These are phyloP conservation scores for Trachymyrmex septentrionalis DNA, from an alignment of 1,140 invertebrate species.

Conservation along the genomic window DNA sequence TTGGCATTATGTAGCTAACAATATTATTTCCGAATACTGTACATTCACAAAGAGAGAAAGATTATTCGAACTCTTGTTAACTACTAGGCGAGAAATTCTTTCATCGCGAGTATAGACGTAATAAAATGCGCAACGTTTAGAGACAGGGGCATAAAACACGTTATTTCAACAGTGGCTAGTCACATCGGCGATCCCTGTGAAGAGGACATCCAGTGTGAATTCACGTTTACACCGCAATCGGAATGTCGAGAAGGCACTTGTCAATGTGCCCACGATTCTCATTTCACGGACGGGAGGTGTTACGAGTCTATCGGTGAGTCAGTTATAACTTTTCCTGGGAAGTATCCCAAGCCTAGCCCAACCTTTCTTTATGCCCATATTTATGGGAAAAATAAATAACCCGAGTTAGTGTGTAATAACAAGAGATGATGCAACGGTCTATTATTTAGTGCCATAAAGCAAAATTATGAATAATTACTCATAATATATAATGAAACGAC, in stretches of 20 bases:
- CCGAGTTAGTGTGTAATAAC: slow-evolving; percentile 5
- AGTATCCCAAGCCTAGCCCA: background rate
- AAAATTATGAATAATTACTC: background rate
- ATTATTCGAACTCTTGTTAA: background rate
- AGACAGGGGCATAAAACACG: background rate
- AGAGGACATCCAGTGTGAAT: slow-evolving; percentile 78
- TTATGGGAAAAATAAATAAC: slow-evolving; percentile 46
- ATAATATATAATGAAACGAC: background rate
- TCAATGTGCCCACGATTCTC: slow-evolving; percentile 78
- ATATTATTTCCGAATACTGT: background rate
- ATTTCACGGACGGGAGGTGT: slow-evolving; percentile 78
- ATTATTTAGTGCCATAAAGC: background rate
- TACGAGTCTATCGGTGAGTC: slow-evolving; percentile 80
- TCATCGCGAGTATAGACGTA: background rate
- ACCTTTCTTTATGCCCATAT: slow-evolving; percentile 2
- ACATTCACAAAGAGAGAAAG: background rate
- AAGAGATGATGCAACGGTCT: background rate
- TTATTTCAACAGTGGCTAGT: slow-evolving; percentile 75
- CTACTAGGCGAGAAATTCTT: background rate
- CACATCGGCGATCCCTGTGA: slow-evolving; percentile 79
- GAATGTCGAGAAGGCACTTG: slow-evolving; percentile 80
- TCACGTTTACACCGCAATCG: slow-evolving; percentile 80
- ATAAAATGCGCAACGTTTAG: background rate
- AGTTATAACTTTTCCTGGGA: slow-evolving; percentile 37
- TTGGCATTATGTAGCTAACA: background rate